phyloP scores from a whole-genome alignment of 2,888 invertebrate genomes.

The Epiperipatus broadwayi region DNA sequence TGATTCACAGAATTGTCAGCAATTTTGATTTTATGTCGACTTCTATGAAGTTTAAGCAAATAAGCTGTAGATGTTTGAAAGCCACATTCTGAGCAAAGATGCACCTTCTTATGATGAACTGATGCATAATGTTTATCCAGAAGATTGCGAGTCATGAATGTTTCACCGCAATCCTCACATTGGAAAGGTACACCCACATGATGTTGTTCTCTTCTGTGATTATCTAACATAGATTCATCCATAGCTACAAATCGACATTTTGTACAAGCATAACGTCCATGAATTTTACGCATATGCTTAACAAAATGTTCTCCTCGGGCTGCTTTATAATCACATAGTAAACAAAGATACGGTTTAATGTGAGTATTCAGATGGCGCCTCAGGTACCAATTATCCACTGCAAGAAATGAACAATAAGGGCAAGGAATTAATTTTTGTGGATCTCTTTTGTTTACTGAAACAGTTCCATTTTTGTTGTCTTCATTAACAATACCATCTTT shows the following conservation, averaged over 20 bases:
- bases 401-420: conserved; percentile 77
- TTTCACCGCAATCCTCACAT: conserved; percentile 34
- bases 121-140: too few species aligned
- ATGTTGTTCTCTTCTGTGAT: conserved; percentile 41
- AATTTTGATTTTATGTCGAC: too few species aligned
- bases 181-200: too few species aligned
- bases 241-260: conserved; percentile 72
- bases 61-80: too few species aligned
- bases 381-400: conserved; percentile 80
- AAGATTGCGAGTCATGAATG: too few species aligned
- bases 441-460: conserved; percentile 33
- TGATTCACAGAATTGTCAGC: too few species aligned
- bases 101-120: too few species aligned
- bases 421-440: conserved; percentile 54
- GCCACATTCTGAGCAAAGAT: too few species aligned
- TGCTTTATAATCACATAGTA: conserved; percentile 78
- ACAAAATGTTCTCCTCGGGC: conserved; percentile 71
- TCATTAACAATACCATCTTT: conserved; percentile 6
- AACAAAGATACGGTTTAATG: conserved; percentile 72
- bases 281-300: conserved; percentile 73
- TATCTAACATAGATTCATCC: conserved; percentile 53
- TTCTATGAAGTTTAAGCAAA: too few species aligned
- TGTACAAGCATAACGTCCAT: conserved; percentile 71
- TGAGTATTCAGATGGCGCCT: conserved; percentile 81
- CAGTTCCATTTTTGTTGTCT: conserved; percentile 10